Evolutionary conservation across 2,888 invertebrate species (phyloP).

Genomic region (Lithophane socia): DNA sequence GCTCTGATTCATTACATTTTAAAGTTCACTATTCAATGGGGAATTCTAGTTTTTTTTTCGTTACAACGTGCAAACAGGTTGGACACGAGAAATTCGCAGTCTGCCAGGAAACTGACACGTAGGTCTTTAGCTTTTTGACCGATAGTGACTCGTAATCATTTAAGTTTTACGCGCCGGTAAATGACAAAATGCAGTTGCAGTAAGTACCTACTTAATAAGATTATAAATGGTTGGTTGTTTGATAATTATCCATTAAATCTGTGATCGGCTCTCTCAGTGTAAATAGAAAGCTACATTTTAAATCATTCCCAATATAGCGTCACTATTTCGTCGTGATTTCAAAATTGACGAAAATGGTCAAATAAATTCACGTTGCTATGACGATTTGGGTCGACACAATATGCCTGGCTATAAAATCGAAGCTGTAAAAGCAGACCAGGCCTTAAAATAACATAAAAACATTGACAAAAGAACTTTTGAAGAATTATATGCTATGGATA

Average conservation of each 20-base stretch:
- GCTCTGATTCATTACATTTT: conserved; percentile 69
- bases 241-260: conserved; percentile 6
- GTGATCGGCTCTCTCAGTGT: conserved; percentile 1
- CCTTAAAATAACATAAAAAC: neutral
- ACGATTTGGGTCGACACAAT: neutral
- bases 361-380: neutral
- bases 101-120: conserved; percentile 79
- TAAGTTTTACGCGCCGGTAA: conserved; percentile 43
- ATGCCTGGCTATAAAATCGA: neutral
- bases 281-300: conserved; percentile 27
- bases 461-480: neutral
- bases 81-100: conserved; percentile 83
- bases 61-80: conserved; percentile 79
- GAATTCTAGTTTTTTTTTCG: conserved; percentile 73
- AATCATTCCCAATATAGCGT: neutral
- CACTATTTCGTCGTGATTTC: neutral
- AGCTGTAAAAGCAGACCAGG: neutral
- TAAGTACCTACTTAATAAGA: conserved; percentile 3
- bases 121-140: conserved; percentile 77
- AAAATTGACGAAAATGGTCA: neutral
- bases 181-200: neutral
- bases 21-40: conserved; percentile 73
- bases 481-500: neutral
- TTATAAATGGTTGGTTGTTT: neutral
- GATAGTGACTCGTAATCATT: conserved; percentile 73